Base-by-base conservation (phyloP, 2,888 invertebrate species). In the Heliconius hortense region DNA sequence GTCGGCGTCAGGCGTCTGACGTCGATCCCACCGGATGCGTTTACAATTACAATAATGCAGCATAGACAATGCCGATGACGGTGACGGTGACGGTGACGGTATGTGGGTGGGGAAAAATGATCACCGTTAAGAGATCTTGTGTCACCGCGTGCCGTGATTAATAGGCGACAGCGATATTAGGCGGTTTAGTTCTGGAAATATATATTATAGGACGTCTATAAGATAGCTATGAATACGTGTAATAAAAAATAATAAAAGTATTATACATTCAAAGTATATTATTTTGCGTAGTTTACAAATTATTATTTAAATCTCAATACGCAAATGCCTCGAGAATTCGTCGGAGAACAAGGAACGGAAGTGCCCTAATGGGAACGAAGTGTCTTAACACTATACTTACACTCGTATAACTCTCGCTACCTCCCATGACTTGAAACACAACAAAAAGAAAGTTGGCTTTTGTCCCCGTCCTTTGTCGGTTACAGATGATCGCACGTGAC, bases 401-500 rank as follows among this genome's bases (percentile, higher is more conserved):
- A 31, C 31, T 35, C 8, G 31, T 48, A 48, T 31, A 28, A 5
- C 31, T 48, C 15, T 48, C 64, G 43, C 72, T 63, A 11, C 18
- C 31, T 31, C 71, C 70, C 53, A 72, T 78, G 78, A 79, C 80
- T 80, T 79, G 78, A 77, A 78, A 77, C 68, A 67, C 62, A 70
- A 63, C 79, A 79, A 77, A 79, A 80, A 81, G 80, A 78, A 79
- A 79, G 82, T 82, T 82, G 80, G 82, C 85, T 84, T 85, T 85
- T 84, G 85, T 84, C 83, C 83, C 84, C 83, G 75, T 86, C 87
- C 87, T 89, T 90, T 89, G 90, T 89, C 85, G 90, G 89, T 86
- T 87, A 88, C 87, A 87, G 89, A 88, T 89, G 90, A 88, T 85
- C 86, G 89, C 87, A 84, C 92, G 92, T 92, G 92, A 88, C 89